Evolutionary conservation across 2,888 invertebrate species (phyloP).

Genomic region (Galerucella nymphaeae): DNA sequence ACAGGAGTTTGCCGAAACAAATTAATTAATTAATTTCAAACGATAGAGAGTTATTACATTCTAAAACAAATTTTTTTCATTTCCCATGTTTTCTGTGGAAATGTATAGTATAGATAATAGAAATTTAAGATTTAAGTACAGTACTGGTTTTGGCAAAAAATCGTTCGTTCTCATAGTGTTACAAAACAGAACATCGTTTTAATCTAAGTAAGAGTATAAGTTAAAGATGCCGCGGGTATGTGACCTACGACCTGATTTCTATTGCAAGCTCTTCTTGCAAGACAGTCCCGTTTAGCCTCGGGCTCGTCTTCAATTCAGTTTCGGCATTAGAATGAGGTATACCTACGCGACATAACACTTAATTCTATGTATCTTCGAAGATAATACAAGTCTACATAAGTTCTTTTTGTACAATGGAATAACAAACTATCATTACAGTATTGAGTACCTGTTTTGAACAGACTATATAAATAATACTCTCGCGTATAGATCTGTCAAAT

Average conservation of each 20-base stretch:
- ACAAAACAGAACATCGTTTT: conserved; percentile 40
- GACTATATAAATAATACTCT: no score
- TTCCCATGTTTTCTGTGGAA: neutral
- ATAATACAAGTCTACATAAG: neutral
- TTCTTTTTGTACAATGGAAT: no score
- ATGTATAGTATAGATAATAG: neutral
- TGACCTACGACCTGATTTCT: conserved; percentile 64
- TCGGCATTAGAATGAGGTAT: conserved; percentile 41
- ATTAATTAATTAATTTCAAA: no score
- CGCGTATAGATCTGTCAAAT: neutral
- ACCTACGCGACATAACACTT: conserved; percentile 40
- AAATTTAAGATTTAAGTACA: neutral
- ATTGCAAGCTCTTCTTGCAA: conserved; percentile 55
- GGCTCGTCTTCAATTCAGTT: conserved; percentile 52
- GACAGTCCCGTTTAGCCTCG: conserved; percentile 59
- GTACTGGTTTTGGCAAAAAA: conserved; percentile 18
- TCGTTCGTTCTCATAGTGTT: conserved; percentile 50
- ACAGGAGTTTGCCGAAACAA: no score
- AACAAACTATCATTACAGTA: no score
- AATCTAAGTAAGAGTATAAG: conserved; percentile 37
- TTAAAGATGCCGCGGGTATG: conserved; percentile 59
- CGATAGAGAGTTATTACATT: no score
- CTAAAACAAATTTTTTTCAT: no score
- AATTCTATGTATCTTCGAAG: conserved; percentile 34
- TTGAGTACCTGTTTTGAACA: no score